These are phyloP conservation scores for Onthophagus sagittarius DNA, from an alignment of 2,888 invertebrate species.

Conservation along the genomic window DNA sequence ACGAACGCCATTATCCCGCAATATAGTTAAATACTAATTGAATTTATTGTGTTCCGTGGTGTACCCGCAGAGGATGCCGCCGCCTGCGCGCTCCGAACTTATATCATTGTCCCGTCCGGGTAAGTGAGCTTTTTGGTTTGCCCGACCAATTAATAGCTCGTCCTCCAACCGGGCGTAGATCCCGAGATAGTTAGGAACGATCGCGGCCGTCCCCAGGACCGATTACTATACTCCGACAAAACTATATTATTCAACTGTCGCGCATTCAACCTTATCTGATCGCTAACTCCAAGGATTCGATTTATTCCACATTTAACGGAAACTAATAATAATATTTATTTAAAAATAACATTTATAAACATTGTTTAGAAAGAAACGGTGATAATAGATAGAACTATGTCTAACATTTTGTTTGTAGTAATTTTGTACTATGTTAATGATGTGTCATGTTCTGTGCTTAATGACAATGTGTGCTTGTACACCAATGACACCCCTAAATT, in stretches of 20 bases:
- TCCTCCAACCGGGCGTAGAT: background rate
- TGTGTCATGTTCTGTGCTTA: too few species aligned
- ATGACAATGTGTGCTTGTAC: too few species aligned
- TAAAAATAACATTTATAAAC: background rate
- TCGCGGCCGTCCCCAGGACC: background rate
- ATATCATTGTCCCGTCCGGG: background rate
- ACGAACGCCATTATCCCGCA: constrained; percentile 31
- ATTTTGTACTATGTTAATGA: too few species aligned
- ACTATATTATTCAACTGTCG: background rate
- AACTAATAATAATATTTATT: background rate
- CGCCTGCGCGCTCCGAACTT: background rate
- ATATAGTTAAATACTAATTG: constrained; percentile 40
- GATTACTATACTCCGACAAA: background rate
- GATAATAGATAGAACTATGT: too few species aligned
- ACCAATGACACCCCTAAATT: too few species aligned
- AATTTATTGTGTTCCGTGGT: constrained; percentile 36
- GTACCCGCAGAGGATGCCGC: constrained; percentile 26
- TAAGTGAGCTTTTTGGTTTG: background rate
- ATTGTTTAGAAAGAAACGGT: too few species aligned
- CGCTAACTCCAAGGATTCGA: background rate
- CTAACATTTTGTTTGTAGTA: too few species aligned
- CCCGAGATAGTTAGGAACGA: background rate
- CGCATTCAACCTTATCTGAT: background rate
- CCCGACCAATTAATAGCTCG: background rate
- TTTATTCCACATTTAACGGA: background rate